These are phyloP conservation scores for Microcebus jonahi DNA, from an alignment of 2,113 vertebrate species.

Conservation along the genomic window DNA sequence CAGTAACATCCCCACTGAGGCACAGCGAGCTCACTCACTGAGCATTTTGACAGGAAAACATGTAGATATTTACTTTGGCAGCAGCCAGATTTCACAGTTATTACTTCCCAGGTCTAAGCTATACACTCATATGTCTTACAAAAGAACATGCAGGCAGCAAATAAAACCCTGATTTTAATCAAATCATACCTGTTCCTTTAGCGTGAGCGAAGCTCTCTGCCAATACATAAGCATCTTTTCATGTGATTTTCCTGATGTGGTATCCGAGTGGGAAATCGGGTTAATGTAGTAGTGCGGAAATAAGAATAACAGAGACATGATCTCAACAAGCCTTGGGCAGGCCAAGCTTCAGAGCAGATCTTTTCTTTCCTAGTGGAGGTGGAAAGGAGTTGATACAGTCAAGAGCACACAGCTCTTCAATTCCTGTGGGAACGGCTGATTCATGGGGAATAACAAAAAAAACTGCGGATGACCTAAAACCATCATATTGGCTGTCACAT, in stretches of 20 bases:
- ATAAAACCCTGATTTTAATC: slow-evolving; percentile 37
- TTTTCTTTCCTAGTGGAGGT: slow-evolving; percentile 3
- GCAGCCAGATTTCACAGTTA: slow-evolving; percentile 59
- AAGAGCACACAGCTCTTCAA: background rate
- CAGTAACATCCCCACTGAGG: background rate
- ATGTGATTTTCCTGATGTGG: slow-evolving; percentile 54
- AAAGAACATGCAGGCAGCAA: slow-evolving; percentile 51
- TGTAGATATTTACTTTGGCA: slow-evolving; percentile 64
- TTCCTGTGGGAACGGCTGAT: background rate
- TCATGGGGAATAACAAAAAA: slow-evolving; percentile 7
- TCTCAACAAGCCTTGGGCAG: slow-evolving; percentile 1
- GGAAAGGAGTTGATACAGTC: slow-evolving; percentile 2
- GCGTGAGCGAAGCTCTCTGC: slow-evolving; percentile 24
- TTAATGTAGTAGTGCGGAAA: background rate
- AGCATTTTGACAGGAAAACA: slow-evolving; percentile 56
- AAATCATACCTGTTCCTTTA: slow-evolving; percentile 57
- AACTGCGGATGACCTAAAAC: background rate
- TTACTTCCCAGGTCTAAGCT: slow-evolving; percentile 59
- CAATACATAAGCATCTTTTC: slow-evolving; percentile 46
- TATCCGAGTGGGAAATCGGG: slow-evolving; percentile 8
- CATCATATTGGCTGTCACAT: background rate
- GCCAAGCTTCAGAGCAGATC: background rate
- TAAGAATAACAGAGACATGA: background rate
- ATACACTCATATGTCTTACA: slow-evolving; percentile 45
- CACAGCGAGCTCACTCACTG: background rate